Evolutionary conservation across 2,888 invertebrate species (phyloP).

Genomic region (Drosophila pseudotalamancana): DNA sequence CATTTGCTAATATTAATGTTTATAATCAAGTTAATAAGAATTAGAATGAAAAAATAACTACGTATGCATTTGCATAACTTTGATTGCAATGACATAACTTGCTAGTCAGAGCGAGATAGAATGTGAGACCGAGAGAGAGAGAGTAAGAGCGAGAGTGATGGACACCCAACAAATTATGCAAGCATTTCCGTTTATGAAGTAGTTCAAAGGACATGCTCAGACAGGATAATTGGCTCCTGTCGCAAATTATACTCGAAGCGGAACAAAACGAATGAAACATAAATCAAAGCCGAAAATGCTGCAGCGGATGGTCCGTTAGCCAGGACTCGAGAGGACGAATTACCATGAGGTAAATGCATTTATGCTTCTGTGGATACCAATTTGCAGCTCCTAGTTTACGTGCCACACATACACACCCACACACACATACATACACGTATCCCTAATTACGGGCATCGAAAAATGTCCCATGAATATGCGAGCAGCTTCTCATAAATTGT

Average conservation of each 20-base stretch:
- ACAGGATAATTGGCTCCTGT: background rate
- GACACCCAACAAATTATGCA: slow-evolving; percentile 5
- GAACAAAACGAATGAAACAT: background rate
- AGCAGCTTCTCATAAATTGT: slow-evolving; percentile 40
- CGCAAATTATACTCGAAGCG: slow-evolving; percentile 3
- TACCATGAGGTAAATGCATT: background rate
- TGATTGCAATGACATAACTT: too few relatives aligned
- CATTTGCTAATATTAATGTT: too few relatives aligned
- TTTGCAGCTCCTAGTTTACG: slow-evolving; percentile 28
- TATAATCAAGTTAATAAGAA: too few relatives aligned
- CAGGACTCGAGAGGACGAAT: background rate
- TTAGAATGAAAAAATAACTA: too few relatives aligned
- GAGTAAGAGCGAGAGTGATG: background rate
- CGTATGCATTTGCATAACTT: too few relatives aligned
- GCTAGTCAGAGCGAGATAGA: background rate
- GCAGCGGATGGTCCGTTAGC: background rate
- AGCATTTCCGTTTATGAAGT: slow-evolving; percentile 2
- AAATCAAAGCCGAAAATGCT: background rate
- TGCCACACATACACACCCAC: background rate
- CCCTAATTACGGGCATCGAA: slow-evolving; percentile 47
- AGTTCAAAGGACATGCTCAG: slow-evolving; percentile 25
- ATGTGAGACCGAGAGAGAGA: background rate
- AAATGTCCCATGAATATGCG: slow-evolving; percentile 47
- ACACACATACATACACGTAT: background rate
- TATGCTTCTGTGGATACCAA: slow-evolving; percentile 13